phyloP scores from a whole-genome alignment of 1,140 invertebrate genomes.

The Drosophila bipectinata region DNA sequence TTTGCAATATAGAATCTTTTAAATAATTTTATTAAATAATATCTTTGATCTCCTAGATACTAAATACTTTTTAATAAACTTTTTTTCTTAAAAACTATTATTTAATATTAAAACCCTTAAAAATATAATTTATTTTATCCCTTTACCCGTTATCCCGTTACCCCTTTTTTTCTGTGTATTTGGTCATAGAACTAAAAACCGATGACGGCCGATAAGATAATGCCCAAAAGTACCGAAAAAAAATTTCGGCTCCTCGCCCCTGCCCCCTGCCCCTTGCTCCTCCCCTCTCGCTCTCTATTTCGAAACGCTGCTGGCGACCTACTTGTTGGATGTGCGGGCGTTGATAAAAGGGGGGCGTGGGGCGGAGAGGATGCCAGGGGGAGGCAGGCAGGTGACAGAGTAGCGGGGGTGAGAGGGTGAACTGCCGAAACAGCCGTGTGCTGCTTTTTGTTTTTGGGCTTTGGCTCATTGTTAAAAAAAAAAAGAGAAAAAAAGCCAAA shows the following conservation, averaged over 20 bases:
- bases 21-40: no score
- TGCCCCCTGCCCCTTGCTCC: no score
- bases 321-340: slow-evolving; percentile 74
- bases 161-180: slow-evolving; percentile 4
- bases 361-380: neutral
- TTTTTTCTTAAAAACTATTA: no score
- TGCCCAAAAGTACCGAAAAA: slow-evolving; percentile 25
- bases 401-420: neutral
- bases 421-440: slow-evolving; percentile 31
- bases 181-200: slow-evolving; percentile 52
- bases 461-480: slow-evolving; percentile 3
- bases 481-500: slow-evolving; percentile 14
- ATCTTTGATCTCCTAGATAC: no score
- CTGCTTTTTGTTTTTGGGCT: slow-evolving; percentile 45
- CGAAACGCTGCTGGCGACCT: slow-evolving; percentile 69
- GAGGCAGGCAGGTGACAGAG: neutral
- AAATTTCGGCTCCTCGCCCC: neutral
- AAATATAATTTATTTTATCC: no score
- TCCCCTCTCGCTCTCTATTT: slow-evolving; percentile 48
- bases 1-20: no score
- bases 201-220: slow-evolving; percentile 74
- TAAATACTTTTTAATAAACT: no score
- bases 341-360: neutral
- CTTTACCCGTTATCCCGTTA: no score
- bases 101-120: no score